Base-by-base conservation (phyloP, 2,113 vertebrate species). In the Epinephelus cyanopodus region DNA sequence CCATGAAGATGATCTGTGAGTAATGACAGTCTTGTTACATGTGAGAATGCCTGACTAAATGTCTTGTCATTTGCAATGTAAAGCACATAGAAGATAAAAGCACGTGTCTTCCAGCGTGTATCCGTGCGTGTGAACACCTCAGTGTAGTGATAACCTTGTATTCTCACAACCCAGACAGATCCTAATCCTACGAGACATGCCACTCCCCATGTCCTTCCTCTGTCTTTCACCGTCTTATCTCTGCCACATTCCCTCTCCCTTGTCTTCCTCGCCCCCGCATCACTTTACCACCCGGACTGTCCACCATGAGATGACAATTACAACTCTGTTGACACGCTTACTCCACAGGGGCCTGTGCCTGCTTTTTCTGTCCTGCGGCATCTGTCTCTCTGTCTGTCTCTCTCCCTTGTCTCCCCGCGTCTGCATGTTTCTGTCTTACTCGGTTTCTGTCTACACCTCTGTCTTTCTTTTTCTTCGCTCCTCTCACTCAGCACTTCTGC, bases 301-400 rank as follows among this genome's bases (percentile, higher is more conserved):
- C 65, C 81, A 79, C 77, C 61, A 52, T 74, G 70, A 89, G 74
- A 84, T 69, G 52, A 77, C 83, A 88, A 87, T 90, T 88, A 84
- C 62, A 77, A 79, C 68, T 75, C 62, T 88, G 85, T 88, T 87
- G 89, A 85, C 82, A 90, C 33, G 3, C 23, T 64, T 23, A 54
- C 48, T 83, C 77, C 70, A 18, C 81, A 12, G 77, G 77, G 87
- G 60, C 66, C n/a, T 77, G n/a, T 0, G 17, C 33, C 82, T 74
- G 65, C 74, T 77, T 66, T 64, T 57, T 74, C 86, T 72, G 76
- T 89, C 88, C 61, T 47, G 58, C 72, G 84, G 75, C 73, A 90
- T 87, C 85, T 74, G 79, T 79, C 80, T 89, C 48, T 47, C 48
- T 62, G 62, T 71, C 83, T 18, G 7, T 48, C 76, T 82, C 25